Percentiles rank a stretch among this genome's conserved stretches.
phyloP scores from a whole-genome alignment of 2,113 vertebrate genomes.

The Eubucco bourcierii region DNA sequence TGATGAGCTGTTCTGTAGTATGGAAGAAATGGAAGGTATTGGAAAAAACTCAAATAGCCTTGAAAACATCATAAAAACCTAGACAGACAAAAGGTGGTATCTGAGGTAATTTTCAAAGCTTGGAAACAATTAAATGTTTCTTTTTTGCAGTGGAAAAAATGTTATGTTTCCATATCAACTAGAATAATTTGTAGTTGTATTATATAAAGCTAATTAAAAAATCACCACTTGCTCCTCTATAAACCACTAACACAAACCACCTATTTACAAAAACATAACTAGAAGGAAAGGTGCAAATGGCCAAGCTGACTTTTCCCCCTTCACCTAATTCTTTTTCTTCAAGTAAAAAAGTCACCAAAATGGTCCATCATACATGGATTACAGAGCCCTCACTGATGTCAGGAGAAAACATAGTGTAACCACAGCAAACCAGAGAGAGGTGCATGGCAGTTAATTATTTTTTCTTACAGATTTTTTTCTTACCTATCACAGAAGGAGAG shows the following conservation, averaged over 20 bases:
- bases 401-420: slow-evolving; percentile 29
- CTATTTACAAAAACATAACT: not conserved
- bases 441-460: not conserved
- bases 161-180: slow-evolving; percentile 6
- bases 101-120: slow-evolving; percentile 2
- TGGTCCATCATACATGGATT: not conserved
- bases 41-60: not conserved
- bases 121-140: slow-evolving; percentile 13
- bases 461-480: not conserved
- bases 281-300: slow-evolving; percentile 52
- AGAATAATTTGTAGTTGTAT: not conserved
- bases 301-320: slow-evolving; percentile 16
- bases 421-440: slow-evolving; percentile 26
- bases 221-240: not conserved
- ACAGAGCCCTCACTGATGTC: not conserved
- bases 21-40: not conserved
- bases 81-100: not conserved
- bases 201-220: not conserved
- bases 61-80: not conserved
- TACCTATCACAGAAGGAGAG: not conserved
- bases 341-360: not conserved
- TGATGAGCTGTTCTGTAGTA: not conserved
- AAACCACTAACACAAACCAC: slow-evolving; percentile 7
- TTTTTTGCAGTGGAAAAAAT: slow-evolving; percentile 4
- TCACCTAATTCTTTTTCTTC: slow-evolving; percentile 1